Base-by-base conservation (phyloP, 2,888 invertebrate genomes). In the Zelleria hepariella region DNA sequence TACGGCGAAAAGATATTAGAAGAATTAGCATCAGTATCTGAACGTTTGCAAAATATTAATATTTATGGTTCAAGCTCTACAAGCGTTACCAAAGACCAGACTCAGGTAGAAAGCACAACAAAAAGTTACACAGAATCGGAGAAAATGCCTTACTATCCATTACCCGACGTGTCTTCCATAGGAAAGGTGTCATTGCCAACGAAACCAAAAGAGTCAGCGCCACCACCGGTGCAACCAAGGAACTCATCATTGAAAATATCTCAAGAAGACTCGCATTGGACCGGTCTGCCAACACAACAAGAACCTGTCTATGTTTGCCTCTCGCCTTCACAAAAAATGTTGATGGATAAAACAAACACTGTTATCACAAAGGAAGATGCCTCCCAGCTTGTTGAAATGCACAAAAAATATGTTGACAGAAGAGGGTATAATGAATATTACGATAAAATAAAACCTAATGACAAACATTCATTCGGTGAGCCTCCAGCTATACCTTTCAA, bases 291-390 rank as follows among this genome's bases (percentile, higher is more conserved):
- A 15, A 92, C 92, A 0, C 85, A 89, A 62, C 80, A 83, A 32
- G 92, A 93, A 69, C 89, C 90, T 56, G 70, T 93, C 0, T 81
- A 94, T 60, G 85, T 93, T 6, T 94, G 93, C 68, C 83, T 95
- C 10, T 94, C 95, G 0, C 95, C 95, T 0, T 92, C 93, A 5
- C 95, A 94, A 73, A 91, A 91, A 70, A 86, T 88, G 69, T 79
- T 91, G 52, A 86, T 91, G 72, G 90, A 91, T 61, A 91, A 90
- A 68, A 89, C 89, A 21, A 88, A 87, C 51, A 82, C 85, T 55
- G 72, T 88, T n/a, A 77, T 86, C 55, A 72, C 72, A 26, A 84
- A 89, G 66, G 80, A 86, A 63, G 91, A 91, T 64, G 91, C 91
- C 1, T 92, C 91, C 68, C 90, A 91, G 65, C 83, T 94, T 54